phyloP scores from a whole-genome alignment of 2,888 invertebrate genomes.

The Xestia ashworthii region DNA sequence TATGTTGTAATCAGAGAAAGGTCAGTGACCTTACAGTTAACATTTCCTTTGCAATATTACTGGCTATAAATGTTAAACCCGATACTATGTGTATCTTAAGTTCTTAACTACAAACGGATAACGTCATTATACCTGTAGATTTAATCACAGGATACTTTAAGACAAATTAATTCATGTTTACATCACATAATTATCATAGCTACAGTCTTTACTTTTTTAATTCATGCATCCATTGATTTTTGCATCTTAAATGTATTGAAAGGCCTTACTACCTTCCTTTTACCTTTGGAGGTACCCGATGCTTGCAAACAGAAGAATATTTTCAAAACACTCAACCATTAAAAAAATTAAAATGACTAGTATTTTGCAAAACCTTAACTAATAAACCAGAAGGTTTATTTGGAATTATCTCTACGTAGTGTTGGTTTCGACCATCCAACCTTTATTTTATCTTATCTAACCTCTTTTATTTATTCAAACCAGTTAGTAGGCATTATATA shows the following conservation, averaged over 20 bases:
- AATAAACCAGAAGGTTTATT: too few species aligned
- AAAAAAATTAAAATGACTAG: not conserved
- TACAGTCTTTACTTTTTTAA: not conserved
- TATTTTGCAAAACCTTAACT: not conserved
- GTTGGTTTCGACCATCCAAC: not conserved
- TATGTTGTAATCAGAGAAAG: slow-evolving; percentile 21
- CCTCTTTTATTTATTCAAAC: not conserved
- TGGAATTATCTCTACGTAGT: not conserved
- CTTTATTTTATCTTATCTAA: not conserved
- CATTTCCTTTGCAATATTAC: slow-evolving; percentile 17
- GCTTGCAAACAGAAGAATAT: too few species aligned
- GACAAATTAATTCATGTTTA: slow-evolving; percentile 16
- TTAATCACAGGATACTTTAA: slow-evolving; percentile 20
- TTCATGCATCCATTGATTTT: not conserved
- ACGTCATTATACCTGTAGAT: slow-evolving; percentile 7
- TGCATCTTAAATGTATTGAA: too few species aligned
- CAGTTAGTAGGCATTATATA: slow-evolving; percentile 33
- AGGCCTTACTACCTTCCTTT: too few species aligned
- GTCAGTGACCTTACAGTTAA: slow-evolving; percentile 5
- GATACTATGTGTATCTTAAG: slow-evolving; percentile 11
- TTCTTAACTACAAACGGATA: slow-evolving; percentile 34
- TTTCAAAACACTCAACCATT: not conserved
- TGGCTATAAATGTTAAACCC: slow-evolving; percentile 12
- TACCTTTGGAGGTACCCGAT: too few species aligned
- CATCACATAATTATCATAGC: not conserved